Percentiles rank a stretch among this genome's conserved stretches.
Conservation (phyloP, 2,888 invertebrate species). For the Scaptomyza tumidula region DNA sequence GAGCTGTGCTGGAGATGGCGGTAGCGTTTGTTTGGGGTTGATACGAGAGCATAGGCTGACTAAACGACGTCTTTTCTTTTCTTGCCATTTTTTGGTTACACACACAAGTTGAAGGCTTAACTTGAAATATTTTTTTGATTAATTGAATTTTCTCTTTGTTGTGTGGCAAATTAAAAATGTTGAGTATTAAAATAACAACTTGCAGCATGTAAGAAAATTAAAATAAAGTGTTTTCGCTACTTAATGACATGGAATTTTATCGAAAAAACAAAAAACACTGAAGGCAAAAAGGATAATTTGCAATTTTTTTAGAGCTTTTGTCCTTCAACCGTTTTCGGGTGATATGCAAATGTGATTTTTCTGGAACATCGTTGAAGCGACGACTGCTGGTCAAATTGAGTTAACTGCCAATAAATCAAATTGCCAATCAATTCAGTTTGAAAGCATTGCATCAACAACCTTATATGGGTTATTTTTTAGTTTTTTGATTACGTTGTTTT, state of each 20-base stretch:
- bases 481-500: too few relatives aligned
- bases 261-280: too few relatives aligned
- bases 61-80: conserved; percentile 6
- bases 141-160: not conserved
- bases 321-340: conserved; percentile 5
- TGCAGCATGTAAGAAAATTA: not conserved
- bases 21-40: not conserved
- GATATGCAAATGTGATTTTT: conserved; percentile 28
- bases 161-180: not conserved
- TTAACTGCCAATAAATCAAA: conserved; percentile 73
- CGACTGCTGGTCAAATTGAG: conserved; percentile 44
- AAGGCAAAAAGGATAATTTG: conserved; percentile 1
- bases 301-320: not conserved
- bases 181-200: not conserved
- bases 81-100: not conserved
- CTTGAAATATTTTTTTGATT: not conserved
- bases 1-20: conserved; percentile 22
- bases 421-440: conserved; percentile 64
- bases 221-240: not conserved
- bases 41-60: conserved; percentile 3
- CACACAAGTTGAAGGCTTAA: not conserved
- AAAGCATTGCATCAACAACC: conserved; percentile 18
- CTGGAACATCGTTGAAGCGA: conserved; percentile 31
- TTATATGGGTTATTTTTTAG: not conserved
- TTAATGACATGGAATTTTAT: not conserved